Evolutionary conservation across 1,140 invertebrate species (phyloP), one percentile per base, ranked within the genome.

Genomic region (Orchesella cincta): DNA sequence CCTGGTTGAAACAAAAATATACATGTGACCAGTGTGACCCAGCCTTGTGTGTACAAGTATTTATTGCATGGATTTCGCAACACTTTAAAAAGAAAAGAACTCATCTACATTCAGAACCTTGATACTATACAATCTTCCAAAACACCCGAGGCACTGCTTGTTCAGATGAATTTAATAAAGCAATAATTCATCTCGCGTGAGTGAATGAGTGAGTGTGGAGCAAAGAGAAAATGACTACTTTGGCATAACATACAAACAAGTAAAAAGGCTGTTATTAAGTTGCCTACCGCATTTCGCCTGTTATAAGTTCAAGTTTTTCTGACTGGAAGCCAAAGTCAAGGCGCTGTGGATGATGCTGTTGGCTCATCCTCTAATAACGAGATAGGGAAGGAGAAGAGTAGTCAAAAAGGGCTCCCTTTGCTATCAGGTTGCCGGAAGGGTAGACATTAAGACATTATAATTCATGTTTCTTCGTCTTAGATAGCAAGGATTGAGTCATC

Each of bases 371-470:
- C 14, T 67, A 67, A 67, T 67, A 67, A 67, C 62, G 33, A 67
- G 62, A 29, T 2, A 33, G 39, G 20, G 39, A n/a, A n/a, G n/a
- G n/a, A n/a, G n/a, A n/a, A n/a, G n/a, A n/a, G n/a, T n/a, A 57
- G 54, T 57, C 54, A 57, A 57, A n/a, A 46, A 67, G 62, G 62
- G 62, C 62, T 67, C 62, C 62, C 62, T 67, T 67, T 67, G 62
- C 23, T 67, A 67, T 67, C 62, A 31, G 14, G 3, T 67, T n/a
- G 62, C 62, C 62, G 29, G 26, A 67, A 67, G 62, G 62, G 28
- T 67, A 67, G 33, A 1, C 62, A 67, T 67, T 67, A 67, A 29
- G 31, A 67, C 62, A 67, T 67, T 67, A 67, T 67, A 67, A 67
- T 67, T 67, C 62, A 67, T 29, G 31, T 29, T 29, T 67, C 52